Evolutionary conservation across 2,888 invertebrate species (phyloP), one percentile per base, ranked within the genome.

Genomic region (Germaria angustata): DNA sequence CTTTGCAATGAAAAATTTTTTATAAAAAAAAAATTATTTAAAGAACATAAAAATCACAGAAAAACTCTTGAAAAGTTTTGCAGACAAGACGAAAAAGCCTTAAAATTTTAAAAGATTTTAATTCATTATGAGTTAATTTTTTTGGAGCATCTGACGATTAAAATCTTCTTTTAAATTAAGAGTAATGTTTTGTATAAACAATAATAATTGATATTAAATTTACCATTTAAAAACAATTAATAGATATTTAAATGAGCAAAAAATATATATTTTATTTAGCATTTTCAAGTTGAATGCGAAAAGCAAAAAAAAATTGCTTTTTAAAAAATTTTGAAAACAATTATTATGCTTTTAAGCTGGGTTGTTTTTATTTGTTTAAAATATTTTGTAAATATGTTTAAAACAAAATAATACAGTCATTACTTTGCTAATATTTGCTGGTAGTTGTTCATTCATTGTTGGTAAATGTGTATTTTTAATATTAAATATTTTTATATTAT

Each of bases 341-440:
- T 8, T 9, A 17, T 20, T 39, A 5, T 3, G n/a, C 1, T n/a
- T 39, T 41, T 15, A 41, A 41, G 6, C 6, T 15, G 0, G 2
- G 22, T 2, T 39, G 15, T 53, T 41, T 68, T n/a, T n/a, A 20
- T 68, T 68, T 68, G 22, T 41, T 51, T 41, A 55, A 55, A 55
- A 20, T 8, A 41, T 53, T 53, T 20, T 17, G 4, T 39, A 68
- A 68, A 41, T 41, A 55, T 17, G 3, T 55, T 55, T 68, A 53
- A 68, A 68, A 20, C n/a, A n/a, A 69, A 55, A 69, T 41, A 28
- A 55, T 20, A 44, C 32, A 41, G 55, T 69, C 55, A 69, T 69
- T 44, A 55, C 20, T 36, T 51, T 24, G 2, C 7, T 6, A 68
- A n/a, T 17, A 39, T 24, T 24, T 28, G 53, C 24, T 28, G 1